phyloP scores from a whole-genome alignment of 2,888 invertebrate genomes.

The Tetragonula carbonaria region DNA sequence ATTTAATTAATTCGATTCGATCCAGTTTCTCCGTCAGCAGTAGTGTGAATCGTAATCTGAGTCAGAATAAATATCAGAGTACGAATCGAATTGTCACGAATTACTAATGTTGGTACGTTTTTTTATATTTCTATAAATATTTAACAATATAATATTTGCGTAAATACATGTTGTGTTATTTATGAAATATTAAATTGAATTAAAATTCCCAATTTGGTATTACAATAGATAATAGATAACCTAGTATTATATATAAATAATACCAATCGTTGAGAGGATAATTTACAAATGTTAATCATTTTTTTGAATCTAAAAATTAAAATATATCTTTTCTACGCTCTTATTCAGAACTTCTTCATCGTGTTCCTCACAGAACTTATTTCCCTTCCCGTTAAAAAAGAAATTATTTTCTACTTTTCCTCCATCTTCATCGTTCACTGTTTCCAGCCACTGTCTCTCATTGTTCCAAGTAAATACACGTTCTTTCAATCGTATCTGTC shows the following conservation, averaged over 20 bases:
- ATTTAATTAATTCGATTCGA: not conserved
- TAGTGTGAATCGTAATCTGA: not conserved
- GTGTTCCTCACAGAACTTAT: not conserved
- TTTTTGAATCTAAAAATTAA: not conserved
- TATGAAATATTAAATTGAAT: no score
- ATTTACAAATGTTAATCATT: not conserved
- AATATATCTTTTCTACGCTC: not conserved
- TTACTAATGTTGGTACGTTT: not conserved
- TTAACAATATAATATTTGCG: no score
- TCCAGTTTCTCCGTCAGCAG: not conserved
- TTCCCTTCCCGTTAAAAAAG: not conserved
- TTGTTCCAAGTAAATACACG: not conserved
- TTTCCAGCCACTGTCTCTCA: not conserved
- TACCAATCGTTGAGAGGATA: not conserved
- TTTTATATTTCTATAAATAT: no score
- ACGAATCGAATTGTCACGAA: slow-evolving; percentile 6
- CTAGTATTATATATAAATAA: not conserved
- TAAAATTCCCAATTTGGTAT: no score
- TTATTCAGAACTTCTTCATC: not conserved
- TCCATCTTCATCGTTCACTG: not conserved
- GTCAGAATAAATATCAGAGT: not conserved
- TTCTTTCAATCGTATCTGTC: slow-evolving; percentile 25
- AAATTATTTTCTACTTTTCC: not conserved
- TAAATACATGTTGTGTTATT: no score
- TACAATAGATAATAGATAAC: not conserved